Conservation (phyloP, 2,888 invertebrate species). For the Drosophila anomalata region DNA sequence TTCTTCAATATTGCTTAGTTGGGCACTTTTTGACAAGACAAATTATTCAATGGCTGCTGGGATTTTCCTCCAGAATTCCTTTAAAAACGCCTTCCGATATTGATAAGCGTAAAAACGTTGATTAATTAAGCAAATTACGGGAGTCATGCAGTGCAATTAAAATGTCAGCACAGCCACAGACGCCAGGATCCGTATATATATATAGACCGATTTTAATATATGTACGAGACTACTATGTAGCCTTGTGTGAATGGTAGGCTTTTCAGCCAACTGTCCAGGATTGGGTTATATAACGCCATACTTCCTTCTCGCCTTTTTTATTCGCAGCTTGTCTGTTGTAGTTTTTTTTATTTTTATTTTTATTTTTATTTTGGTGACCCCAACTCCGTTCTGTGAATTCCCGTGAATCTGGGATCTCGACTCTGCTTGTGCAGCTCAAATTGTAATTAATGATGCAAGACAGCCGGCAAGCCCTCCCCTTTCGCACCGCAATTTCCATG, state of each 20-base stretch:
- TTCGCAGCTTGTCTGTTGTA: slow-evolving; percentile 32
- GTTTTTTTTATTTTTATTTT: neutral
- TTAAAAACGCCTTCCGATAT: slow-evolving; percentile 43
- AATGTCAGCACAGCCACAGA: slow-evolving; percentile 66
- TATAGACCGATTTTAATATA: slow-evolving; percentile 7
- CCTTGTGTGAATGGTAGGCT: slow-evolving; percentile 21
- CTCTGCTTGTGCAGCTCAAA: slow-evolving; percentile 63
- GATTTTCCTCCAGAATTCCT: slow-evolving; percentile 13
- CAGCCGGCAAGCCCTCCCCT: slow-evolving; percentile 48
- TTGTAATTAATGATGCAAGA: slow-evolving; percentile 78
- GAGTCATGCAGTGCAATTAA: slow-evolving; percentile 75
- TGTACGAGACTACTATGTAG: neutral
- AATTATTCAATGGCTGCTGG: slow-evolving; percentile 10
- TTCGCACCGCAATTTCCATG: slow-evolving; percentile 14
- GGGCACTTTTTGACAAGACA: neutral
- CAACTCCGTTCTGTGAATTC: slow-evolving; percentile 4
- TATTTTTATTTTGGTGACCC: slow-evolving; percentile 1
- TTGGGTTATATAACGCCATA: slow-evolving; percentile 40
- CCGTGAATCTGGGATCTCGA: slow-evolving; percentile 27
- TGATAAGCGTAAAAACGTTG: slow-evolving; percentile 57
- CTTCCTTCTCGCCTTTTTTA: slow-evolving; percentile 14
- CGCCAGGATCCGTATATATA: slow-evolving; percentile 6
- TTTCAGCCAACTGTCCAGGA: slow-evolving; percentile 25
- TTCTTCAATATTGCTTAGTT: slow-evolving; percentile 1
- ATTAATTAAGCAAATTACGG: slow-evolving; percentile 75